Evolutionary conservation across 2,113 vertebrate species (phyloP).

Genomic region (Bubo bubo): DNA sequence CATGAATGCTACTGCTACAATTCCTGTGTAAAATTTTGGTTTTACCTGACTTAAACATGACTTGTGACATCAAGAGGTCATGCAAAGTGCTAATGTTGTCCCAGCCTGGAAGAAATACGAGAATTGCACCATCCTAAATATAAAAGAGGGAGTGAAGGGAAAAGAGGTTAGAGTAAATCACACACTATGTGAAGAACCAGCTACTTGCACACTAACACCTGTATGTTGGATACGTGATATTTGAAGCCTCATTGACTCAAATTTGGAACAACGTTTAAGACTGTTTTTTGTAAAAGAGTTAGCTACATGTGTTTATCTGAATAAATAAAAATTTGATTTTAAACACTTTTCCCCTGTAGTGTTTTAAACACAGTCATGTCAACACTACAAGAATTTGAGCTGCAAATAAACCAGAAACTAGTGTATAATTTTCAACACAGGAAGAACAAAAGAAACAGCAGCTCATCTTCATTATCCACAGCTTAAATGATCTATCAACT

Average conservation of each 20-base stretch:
- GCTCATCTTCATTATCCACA: neutral
- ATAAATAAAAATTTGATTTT: neutral
- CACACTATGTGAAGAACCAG: neutral
- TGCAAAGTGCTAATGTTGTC: conserved; percentile 95
- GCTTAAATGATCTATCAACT: neutral
- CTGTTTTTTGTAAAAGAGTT: neutral
- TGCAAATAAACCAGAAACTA: neutral
- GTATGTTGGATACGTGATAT: accelerated
- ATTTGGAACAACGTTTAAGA: neutral
- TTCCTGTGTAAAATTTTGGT: neutral
- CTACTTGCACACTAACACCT: neutral
- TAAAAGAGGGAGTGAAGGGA: neutral
- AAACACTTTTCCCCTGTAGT: neutral
- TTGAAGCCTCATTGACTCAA: neutral
- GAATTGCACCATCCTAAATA: conserved; percentile 90
- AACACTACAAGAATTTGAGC: neutral
- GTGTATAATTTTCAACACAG: neutral
- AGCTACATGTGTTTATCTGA: neutral
- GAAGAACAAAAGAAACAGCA: neutral
- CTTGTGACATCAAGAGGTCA: conserved; percentile 89
- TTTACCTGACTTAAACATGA: conserved; percentile 96
- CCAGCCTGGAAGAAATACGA: conserved; percentile 97
- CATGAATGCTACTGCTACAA: neutral
- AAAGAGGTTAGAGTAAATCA: neutral
- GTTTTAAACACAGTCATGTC: neutral